phyloP scores from a whole-genome alignment of 2,797 vertebrate species.

The Sebastiscus tertius region DNA sequence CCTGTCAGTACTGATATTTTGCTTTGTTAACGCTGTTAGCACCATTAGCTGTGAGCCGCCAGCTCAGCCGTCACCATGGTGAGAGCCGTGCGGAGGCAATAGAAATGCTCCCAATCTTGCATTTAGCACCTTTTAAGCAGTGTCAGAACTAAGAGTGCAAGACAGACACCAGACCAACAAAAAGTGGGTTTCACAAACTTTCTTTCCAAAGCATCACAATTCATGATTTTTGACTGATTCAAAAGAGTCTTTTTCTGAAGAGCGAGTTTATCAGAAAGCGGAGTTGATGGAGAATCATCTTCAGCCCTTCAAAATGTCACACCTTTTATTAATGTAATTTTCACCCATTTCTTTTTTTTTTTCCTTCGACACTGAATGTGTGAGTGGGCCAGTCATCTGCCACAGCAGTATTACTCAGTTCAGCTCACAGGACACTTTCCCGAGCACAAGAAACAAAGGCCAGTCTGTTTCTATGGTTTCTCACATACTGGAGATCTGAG shows the following conservation, averaged over 20 bases:
- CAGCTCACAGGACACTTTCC: conserved; percentile 75
- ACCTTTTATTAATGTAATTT: conserved; percentile 72
- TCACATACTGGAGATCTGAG: conserved; percentile 72
- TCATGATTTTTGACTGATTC: neutral
- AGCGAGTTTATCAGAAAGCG: conserved; percentile 47
- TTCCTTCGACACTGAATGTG: conserved; percentile 50
- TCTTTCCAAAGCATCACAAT: conserved; percentile 1
- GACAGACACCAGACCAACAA: neutral
- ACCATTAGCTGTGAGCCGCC: too few species aligned
- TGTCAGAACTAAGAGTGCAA: neutral
- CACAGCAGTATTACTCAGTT: conserved; percentile 74
- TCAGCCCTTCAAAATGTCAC: conserved; percentile 58
- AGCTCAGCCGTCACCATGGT: too few species aligned
- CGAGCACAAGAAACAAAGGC: conserved; percentile 76
- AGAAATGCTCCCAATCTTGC: too few species aligned
- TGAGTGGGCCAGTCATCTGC: conserved; percentile 76
- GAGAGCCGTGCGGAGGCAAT: too few species aligned
- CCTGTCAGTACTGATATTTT: too few species aligned
- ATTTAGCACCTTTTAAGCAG: too few species aligned
- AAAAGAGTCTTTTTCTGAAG: conserved; percentile 14
- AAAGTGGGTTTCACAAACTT: neutral
- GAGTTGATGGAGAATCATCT: conserved; percentile 54
- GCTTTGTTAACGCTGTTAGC: too few species aligned
- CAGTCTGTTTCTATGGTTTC: conserved; percentile 81
- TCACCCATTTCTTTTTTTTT: conserved; percentile 53